Base-by-base conservation (phyloP, 2,888 invertebrate genomes). In the Hymenopus coronatus region DNA sequence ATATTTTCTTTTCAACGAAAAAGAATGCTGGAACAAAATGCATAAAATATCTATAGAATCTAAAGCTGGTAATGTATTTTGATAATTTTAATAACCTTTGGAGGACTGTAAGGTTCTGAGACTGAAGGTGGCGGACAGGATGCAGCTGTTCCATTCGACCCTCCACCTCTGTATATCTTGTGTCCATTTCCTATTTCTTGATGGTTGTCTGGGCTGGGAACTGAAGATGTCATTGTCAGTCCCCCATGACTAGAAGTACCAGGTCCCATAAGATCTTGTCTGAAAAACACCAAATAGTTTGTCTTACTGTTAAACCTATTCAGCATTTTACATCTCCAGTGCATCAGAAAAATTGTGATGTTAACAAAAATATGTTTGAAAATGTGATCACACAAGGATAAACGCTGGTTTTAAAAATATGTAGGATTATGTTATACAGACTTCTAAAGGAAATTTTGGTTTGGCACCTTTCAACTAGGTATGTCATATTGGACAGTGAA, bases 121-220 rank as follows among this genome's bases (percentile, higher is more conserved):
- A 90, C 89, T 82, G 91, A 88, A 20, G 91, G 90, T 70, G 90
- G 90, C n/a, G 91, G 91, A 81, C 90, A 91, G n/a, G 90, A 88
- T 30, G 89, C 54, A 20, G 90, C 54, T 25, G 92, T 93, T 27
- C 93, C 93, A 89, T 93, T 93, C 3, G 93, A 91, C 28, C 93
- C 92, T 20, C 90, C 92, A 70, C 54, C 81, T 28, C 88, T 85
- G 82, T 90, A 91, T 20, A 90, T 54, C 54, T 90, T 90, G 54
- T 90, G 89, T 28, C 89, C 88, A 85, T 89, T 90, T 28, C 89
- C 89, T 82, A 88, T 88, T 8, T 88, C 89, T 81, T 90, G 90
- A 85, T 90, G 90, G 33, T 88, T 89, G 70, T 90, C 90, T 84
- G 89, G 88, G 70, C 90, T 90, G 54, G 90, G 88, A 70, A 85